phyloP scores from a whole-genome alignment of 2,888 invertebrate genomes.

The Napeogenes inachia region DNA sequence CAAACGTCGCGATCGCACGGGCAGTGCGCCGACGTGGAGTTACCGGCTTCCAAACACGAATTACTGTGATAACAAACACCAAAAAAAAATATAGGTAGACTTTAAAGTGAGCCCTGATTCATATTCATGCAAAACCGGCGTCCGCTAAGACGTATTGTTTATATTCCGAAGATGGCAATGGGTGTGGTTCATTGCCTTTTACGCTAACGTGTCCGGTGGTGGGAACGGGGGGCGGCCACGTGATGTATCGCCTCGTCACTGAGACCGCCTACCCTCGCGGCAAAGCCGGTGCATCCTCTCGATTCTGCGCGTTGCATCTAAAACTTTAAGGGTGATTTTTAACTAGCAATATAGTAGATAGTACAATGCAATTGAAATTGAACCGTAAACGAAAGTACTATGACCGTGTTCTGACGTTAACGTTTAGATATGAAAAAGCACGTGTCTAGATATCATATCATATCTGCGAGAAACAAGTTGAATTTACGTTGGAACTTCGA shows the following conservation, averaged over 20 bases:
- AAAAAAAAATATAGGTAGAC: slow-evolving; percentile 38
- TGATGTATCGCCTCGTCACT: slow-evolving; percentile 42
- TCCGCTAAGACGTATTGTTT: slow-evolving; percentile 28
- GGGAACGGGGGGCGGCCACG: slow-evolving; percentile 38
- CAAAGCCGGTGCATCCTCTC: slow-evolving; percentile 38
- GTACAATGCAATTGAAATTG: slow-evolving; percentile 27
- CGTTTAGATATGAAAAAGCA: background rate
- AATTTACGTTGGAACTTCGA: slow-evolving; percentile 16
- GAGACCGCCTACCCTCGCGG: slow-evolving; percentile 34
- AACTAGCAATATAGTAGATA: slow-evolving; percentile 25
- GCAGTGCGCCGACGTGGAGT: slow-evolving; percentile 33
- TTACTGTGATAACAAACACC: slow-evolving; percentile 55
- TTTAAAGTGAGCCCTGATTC: slow-evolving; percentile 7
- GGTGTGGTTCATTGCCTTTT: slow-evolving; percentile 53
- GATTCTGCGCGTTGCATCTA: slow-evolving; percentile 50
- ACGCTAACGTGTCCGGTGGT: slow-evolving; percentile 36
- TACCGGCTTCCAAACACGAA: slow-evolving; percentile 36
- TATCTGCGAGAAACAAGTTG: slow-evolving; percentile 19
- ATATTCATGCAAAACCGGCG: slow-evolving; percentile 14
- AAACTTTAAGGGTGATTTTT: slow-evolving; percentile 32
- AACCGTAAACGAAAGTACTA: slow-evolving; percentile 25
- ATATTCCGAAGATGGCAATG: slow-evolving; percentile 36
- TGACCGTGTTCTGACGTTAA: slow-evolving; percentile 6
- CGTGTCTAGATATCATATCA: slow-evolving; percentile 11
- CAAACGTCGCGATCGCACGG: slow-evolving; percentile 43